phyloP scores from a whole-genome alignment of 2,888 invertebrate species.

The Meganola albula region DNA sequence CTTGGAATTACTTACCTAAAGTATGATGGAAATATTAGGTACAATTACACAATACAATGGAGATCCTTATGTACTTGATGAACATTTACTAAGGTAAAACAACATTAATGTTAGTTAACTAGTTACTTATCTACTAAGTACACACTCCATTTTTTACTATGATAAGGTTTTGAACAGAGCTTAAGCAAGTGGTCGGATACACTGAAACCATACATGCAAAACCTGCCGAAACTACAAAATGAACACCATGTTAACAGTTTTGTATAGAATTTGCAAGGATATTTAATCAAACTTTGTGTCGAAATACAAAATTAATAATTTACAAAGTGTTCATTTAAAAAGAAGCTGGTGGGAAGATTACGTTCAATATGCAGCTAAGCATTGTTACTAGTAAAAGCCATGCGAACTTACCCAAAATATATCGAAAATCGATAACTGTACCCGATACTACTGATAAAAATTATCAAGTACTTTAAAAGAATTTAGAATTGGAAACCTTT shows the following conservation, averaged over 20 bases:
- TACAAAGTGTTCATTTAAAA: slow-evolving; percentile 44
- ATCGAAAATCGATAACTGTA: slow-evolving; percentile 75
- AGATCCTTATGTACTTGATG: too few relatives aligned
- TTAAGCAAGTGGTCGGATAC: too few relatives aligned
- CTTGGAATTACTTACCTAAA: too few relatives aligned
- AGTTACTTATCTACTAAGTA: too few relatives aligned
- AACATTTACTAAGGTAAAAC: too few relatives aligned
- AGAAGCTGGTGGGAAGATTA: slow-evolving; percentile 50
- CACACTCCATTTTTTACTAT: too few relatives aligned
- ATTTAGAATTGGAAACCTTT: slow-evolving; percentile 70
- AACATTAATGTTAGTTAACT: too few relatives aligned
- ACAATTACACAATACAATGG: too few relatives aligned
- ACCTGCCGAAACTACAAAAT: slow-evolving; percentile 33
- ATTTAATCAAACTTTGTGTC: neutral
- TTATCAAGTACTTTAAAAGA: too few relatives aligned
- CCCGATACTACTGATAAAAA: slow-evolving; percentile 54
- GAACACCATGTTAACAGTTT: slow-evolving; percentile 32
- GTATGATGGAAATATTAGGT: too few relatives aligned
- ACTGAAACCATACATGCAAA: slow-evolving; percentile 38
- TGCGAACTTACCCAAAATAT: slow-evolving; percentile 69
- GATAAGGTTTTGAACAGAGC: too few relatives aligned
- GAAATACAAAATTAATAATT: neutral
- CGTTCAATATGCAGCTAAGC: slow-evolving; percentile 39
- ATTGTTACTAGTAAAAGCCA: slow-evolving; percentile 51
- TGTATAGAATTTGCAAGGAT: neutral